These are phyloP conservation scores for Coenonympha arcania DNA, from an alignment of 2,888 invertebrate genomes.

Conservation along the genomic window DNA sequence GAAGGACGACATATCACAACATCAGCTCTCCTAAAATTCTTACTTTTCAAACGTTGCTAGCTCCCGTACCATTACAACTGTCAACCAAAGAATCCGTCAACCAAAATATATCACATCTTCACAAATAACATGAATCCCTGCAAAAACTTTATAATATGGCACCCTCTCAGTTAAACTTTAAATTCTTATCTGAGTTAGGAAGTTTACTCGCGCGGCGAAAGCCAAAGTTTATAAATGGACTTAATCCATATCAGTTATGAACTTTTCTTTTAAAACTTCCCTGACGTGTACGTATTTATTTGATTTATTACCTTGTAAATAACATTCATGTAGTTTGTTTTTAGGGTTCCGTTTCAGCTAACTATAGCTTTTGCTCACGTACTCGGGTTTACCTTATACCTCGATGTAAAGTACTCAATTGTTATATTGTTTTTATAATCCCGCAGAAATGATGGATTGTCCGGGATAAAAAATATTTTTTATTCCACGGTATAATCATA, in stretches of 20 bases:
- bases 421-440: too few relatives aligned
- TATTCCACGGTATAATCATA: too few relatives aligned
- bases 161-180: slow-evolving; percentile 1
- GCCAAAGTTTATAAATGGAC: slow-evolving; percentile 9
- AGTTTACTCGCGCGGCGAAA: slow-evolving; percentile 7
- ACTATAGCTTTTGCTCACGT: too few relatives aligned
- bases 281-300: neutral
- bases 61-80: too few relatives aligned
- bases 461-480: too few relatives aligned
- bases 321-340: neutral
- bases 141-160: slow-evolving; percentile 3
- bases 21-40: too few relatives aligned
- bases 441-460: too few relatives aligned
- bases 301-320: neutral
- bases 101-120: neutral
- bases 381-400: too few relatives aligned
- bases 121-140: neutral
- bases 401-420: too few relatives aligned
- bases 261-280: slow-evolving; percentile 8
- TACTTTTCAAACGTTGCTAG: too few relatives aligned
- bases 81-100: neutral
- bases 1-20: too few relatives aligned
- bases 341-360: neutral
- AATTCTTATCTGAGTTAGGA: neutral
- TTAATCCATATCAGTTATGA: slow-evolving; percentile 11